A percentile compares a stretch with the other conserved stretches of the same genome.
phyloP scores from a whole-genome alignment of 2,888 invertebrate species.

The Lasioglossum figueresi region DNA sequence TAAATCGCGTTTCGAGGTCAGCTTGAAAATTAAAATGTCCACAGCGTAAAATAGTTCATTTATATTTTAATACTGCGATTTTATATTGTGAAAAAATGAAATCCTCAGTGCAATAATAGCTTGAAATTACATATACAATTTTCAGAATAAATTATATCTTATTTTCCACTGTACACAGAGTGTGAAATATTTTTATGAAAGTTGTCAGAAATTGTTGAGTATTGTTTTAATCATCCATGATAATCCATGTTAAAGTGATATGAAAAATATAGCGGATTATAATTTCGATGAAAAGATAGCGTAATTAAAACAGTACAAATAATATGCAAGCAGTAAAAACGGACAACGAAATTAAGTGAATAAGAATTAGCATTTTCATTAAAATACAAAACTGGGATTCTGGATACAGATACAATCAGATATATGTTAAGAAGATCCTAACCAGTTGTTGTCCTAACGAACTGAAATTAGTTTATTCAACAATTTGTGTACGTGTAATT shows the following conservation, averaged over 20 bases:
- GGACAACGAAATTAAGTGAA: background rate
- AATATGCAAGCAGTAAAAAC: background rate
- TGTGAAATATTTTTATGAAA: background rate
- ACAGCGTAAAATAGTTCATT: background rate
- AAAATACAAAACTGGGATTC: background rate
- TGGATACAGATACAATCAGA: background rate
- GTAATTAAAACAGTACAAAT: background rate
- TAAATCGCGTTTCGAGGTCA: background rate
- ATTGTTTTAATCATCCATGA: background rate
- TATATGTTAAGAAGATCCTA: background rate
- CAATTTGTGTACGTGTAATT: background rate
- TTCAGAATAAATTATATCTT: background rate
- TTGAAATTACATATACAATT: background rate
- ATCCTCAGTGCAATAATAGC: background rate
- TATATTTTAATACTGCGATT: background rate
- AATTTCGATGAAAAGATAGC: background rate
- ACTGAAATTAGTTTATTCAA: background rate
- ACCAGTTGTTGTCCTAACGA: background rate
- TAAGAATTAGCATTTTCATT: conserved; percentile 8
- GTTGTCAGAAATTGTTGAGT: background rate
- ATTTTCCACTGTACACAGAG: background rate
- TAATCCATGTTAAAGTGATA: background rate
- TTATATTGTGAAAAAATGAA: background rate
- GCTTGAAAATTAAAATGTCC: background rate
- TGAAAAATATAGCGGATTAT: background rate